A percentile compares a stretch with the other conserved stretches of the same genome.
Evolutionary conservation across 1,140 invertebrate species (phyloP).

Genomic region (Linepithema humile): DNA sequence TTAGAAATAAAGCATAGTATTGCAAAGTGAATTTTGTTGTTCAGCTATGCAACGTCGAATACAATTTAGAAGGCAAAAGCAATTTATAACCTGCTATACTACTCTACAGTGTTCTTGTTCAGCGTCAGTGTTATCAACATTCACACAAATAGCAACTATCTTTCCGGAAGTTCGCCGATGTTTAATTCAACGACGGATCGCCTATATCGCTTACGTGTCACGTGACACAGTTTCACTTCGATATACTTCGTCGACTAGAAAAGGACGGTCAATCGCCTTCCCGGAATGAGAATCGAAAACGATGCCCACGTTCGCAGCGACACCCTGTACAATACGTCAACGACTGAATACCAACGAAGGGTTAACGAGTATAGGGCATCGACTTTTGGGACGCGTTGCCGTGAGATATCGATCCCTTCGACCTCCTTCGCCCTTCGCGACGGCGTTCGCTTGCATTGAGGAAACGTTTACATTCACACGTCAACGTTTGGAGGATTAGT

Average conservation of each 20-base stretch:
- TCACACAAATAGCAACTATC: conserved; percentile 24
- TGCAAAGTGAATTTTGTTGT: background rate
- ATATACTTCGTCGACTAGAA: background rate
- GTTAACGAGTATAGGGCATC: conserved; percentile 47
- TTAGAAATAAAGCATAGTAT: background rate
- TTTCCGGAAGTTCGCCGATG: conserved; percentile 35
- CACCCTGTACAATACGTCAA: conserved; percentile 28
- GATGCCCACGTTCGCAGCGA: background rate
- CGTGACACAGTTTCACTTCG: conserved; percentile 13
- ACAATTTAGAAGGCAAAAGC: background rate
- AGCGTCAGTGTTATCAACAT: conserved; percentile 4
- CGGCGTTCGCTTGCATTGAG: background rate
- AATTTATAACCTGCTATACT: background rate
- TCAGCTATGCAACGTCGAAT: background rate
- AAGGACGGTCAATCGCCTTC: background rate
- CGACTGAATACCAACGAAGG: conserved; percentile 12
- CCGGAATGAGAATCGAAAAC: conserved; percentile 6
- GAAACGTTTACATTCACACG: conserved; percentile 20
- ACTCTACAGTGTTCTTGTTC: background rate
- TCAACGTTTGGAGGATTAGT: background rate
- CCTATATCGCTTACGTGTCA: conserved; percentile 7
- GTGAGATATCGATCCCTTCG: conserved; percentile 65
- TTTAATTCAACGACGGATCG: conserved; percentile 47
- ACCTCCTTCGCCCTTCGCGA: conserved; percentile 54
- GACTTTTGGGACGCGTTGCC: conserved; percentile 61